Evolutionary conservation across 2,113 vertebrate species (phyloP).

Genomic region (Platysteira castanea): DNA sequence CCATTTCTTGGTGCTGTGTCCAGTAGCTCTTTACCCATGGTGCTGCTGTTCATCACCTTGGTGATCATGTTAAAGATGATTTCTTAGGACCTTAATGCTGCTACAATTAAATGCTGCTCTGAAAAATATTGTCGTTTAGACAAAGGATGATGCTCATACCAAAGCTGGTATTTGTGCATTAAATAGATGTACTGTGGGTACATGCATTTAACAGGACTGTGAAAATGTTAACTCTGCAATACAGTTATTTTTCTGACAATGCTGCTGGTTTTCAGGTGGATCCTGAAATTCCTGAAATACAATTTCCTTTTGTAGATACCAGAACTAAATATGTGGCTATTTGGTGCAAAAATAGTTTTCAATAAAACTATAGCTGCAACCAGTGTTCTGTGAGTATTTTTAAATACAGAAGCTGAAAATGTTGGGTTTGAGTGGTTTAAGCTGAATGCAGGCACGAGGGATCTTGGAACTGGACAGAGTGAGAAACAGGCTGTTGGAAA

Average conservation of each 20-base stretch:
- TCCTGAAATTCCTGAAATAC: too few relatives aligned
- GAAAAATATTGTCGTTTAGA: background rate
- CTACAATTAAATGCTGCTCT: background rate
- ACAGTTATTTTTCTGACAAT: background rate
- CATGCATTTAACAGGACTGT: background rate
- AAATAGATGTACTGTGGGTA: background rate
- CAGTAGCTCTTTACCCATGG: background rate
- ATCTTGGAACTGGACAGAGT: accelerated
- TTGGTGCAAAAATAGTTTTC: background rate
- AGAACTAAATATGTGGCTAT: background rate
- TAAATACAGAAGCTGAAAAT: background rate
- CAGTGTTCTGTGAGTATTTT: background rate
- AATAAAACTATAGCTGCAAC: slow-evolving; percentile 26
- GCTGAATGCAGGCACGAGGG: background rate
- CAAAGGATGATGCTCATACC: background rate
- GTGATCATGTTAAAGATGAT: background rate
- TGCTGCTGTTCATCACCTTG: background rate
- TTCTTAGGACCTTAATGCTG: background rate
- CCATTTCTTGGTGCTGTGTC: background rate
- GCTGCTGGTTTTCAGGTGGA: background rate
- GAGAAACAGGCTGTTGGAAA: background rate
- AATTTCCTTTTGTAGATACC: background rate
- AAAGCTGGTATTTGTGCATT: background rate
- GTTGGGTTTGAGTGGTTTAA: accelerated
- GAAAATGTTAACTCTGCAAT: background rate